These are phyloP conservation scores for Agrotis segetum DNA, from an alignment of 2,888 invertebrate species.

Conservation along the genomic window DNA sequence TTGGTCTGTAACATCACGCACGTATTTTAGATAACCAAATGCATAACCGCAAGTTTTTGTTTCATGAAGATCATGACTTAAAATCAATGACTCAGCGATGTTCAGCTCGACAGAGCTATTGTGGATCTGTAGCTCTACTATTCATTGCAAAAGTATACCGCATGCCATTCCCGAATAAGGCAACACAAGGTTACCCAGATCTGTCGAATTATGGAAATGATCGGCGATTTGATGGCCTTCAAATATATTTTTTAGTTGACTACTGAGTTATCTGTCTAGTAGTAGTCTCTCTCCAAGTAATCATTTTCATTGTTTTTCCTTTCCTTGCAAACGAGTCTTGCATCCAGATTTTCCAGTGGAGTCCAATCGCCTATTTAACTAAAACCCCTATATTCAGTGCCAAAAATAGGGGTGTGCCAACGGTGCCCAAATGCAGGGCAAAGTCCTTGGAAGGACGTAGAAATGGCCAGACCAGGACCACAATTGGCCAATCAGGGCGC, in stretches of 20 bases:
- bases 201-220: conserved; percentile 1
- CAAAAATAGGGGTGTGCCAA: too few species aligned
- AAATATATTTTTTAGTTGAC: neutral
- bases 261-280: neutral
- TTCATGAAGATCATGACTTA: neutral
- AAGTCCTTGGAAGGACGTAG: too few species aligned
- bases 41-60: conserved; percentile 6
- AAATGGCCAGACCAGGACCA: too few species aligned
- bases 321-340: too few species aligned
- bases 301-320: too few species aligned
- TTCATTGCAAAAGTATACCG: neutral
- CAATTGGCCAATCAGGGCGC: too few species aligned
- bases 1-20: too few species aligned
- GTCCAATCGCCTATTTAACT: too few species aligned
- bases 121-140: neutral
- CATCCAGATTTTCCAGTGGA: too few species aligned
- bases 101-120: neutral
- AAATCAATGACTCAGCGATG: conserved; percentile 21
- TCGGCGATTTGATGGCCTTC: neutral
- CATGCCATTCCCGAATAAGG: conserved; percentile 21
- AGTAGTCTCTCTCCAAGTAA: neutral
- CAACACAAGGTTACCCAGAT: conserved; percentile 34
- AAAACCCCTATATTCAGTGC: too few species aligned
- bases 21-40: neutral
- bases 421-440: too few species aligned